A percentile compares a stretch with the other conserved stretches of the same genome.
Evolutionary conservation across 2,113 vertebrate genomes (phyloP).

Genomic region (Carettochelys insculpta): DNA sequence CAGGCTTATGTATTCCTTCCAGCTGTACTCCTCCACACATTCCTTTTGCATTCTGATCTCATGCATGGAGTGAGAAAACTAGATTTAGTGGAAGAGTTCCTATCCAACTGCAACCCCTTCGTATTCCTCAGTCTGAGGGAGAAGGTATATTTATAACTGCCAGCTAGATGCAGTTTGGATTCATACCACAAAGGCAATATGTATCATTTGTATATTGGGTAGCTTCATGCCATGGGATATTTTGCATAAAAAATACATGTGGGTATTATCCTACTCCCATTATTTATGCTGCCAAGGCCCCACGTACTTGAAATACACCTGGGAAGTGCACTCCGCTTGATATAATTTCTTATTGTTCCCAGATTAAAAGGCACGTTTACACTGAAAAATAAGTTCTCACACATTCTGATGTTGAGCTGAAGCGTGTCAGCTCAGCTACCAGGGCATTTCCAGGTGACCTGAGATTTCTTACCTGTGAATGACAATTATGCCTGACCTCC

Average conservation of each 20-base stretch:
- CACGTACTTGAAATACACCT: neutral
- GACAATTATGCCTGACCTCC: neutral
- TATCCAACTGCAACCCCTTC: constrained; percentile 67
- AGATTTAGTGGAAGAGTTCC: constrained; percentile 62
- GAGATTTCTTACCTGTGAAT: neutral
- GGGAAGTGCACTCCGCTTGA: neutral
- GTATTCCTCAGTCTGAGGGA: constrained; percentile 38
- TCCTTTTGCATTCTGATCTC: constrained; percentile 69
- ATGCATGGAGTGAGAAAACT: constrained; percentile 20
- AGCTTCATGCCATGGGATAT: accelerated
- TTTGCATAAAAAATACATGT: accelerated
- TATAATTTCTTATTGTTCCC: neutral
- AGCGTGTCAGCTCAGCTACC: neutral
- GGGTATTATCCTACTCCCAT: neutral
- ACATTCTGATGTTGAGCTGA: neutral
- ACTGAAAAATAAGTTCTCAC: neutral
- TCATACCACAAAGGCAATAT: accelerated
- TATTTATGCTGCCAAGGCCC: accelerated
- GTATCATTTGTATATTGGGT: accelerated
- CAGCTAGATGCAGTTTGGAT: neutral
- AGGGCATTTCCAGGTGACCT: accelerated
- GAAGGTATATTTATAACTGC: constrained; percentile 52
- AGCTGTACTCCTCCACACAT: constrained; percentile 73
- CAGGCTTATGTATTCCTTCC: constrained; percentile 64
- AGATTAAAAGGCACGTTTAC: constrained; percentile 13